Evolutionary conservation across 1,140 invertebrate species (phyloP).

Genomic region (Asbolus verrucosus): DNA sequence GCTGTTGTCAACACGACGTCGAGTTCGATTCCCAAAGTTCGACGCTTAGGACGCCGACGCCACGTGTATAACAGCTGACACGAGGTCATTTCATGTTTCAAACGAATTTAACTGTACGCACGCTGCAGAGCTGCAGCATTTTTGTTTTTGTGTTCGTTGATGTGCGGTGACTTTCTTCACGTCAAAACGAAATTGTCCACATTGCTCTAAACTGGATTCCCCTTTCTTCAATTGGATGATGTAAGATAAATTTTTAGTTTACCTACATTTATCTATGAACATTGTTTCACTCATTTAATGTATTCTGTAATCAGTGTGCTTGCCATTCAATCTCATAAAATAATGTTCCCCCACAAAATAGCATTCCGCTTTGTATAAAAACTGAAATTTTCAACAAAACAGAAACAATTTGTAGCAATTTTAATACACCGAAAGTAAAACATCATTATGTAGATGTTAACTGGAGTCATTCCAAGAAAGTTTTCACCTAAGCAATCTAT

Average conservation of each 20-base stretch:
- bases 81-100: conserved; percentile 26
- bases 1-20: neutral
- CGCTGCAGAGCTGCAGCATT: conserved; percentile 8
- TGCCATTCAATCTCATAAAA: no score
- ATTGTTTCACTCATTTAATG: no score
- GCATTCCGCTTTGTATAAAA: no score
- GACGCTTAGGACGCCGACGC: conserved; percentile 11
- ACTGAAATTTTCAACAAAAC: no score
- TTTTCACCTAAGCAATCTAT: no score
- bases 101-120: conserved; percentile 19
- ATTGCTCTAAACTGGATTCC: neutral
- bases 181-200: neutral
- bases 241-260: no score
- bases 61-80: conserved; percentile 25
- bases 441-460: no score
- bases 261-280: no score
- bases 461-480: conserved; percentile 2
- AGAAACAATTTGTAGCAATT: no score
- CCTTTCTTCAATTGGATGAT: neutral
- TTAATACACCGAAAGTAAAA: neutral
- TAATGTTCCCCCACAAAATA: no score
- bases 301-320: no score
- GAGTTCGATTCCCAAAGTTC: neutral
- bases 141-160: conserved; percentile 10
- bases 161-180: conserved; percentile 11